Evolutionary conservation across 2,113 vertebrate species (phyloP), one percentile per base, ranked within the genome.

Genomic region (Phaethornis superciliosus): DNA sequence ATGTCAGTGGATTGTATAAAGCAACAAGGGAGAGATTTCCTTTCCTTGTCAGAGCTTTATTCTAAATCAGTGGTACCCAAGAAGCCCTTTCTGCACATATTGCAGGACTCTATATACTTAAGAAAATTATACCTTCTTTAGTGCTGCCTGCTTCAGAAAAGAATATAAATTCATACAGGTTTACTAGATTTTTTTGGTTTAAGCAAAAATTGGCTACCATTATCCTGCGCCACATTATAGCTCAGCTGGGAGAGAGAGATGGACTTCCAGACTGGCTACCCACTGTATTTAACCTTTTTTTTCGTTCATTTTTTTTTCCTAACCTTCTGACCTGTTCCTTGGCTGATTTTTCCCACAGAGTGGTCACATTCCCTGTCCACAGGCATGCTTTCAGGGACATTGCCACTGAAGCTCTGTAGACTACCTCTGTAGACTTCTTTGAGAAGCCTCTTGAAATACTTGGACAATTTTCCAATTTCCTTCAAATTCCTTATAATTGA

Each of bases 111-210:
- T n/a, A 3, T 32, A 24, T 0, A 3, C 15, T 77, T 52, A 8
- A 27, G 59, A 3, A 37, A 49, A 52, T 47, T 35, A 9, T 13
- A 17, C 47, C 16, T 78, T 55, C 26, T 28, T 81, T 14, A 9
- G 0, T 9, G 10, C 9, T 58, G 49, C n/a, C 51, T 67, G 58
- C 42, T 88, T 28, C 30, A 77, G 60, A 30, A 3, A 9, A 3
- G 28, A 19, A 2, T 23, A 6, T 26, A 67, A 74, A 52, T 79
- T 54, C 44, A 18, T 55, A 40, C 0, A 1, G 5, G 6, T 30
- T 78, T 74, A 33, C 14, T 71, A 11, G 59, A 6, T 27, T 47
- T 35, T 47, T 52, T 60, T 64, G 1, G 11, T 87, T 64, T 46
- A 47, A 76, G 47, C 4, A 6, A 27, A 75, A 78, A 51, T 12